Conservation (phyloP, 1,140 invertebrate genomes). For the Notospermus geniculatus region DNA sequence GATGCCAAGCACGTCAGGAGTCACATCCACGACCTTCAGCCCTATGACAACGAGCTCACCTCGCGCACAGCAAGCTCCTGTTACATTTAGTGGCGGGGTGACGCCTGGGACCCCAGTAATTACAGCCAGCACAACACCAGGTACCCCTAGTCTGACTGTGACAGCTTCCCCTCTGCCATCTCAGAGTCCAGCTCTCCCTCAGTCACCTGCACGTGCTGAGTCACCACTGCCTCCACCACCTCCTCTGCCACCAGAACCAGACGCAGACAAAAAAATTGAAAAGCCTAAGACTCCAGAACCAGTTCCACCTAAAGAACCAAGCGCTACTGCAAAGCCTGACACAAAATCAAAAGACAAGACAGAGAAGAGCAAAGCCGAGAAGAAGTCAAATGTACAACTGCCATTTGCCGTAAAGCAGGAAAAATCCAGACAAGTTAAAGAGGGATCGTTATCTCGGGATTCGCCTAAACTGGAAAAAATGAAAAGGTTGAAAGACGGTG, state of each 20-base stretch:
- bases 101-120: not conserved
- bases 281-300: conserved; percentile 5
- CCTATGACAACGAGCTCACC: conserved; percentile 2
- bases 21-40: not conserved
- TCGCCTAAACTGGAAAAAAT: no score
- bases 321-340: not conserved
- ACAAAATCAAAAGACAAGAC: conserved; percentile 11
- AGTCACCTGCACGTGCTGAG: not conserved
- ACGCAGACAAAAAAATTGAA: conserved; percentile 17
- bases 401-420: no score
- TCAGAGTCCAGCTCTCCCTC: conserved; percentile 7
- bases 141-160: not conserved
- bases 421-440: no score
- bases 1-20: conserved; percentile 1
- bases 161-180: conserved; percentile 16
- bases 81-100: not conserved
- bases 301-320: conserved; percentile 23
- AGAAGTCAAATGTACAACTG: not conserved
- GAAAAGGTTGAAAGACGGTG: no score
- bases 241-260: conserved; percentile 15
- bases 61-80: no score
- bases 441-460: no score
- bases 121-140: conserved; percentile 4
- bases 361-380: not conserved
- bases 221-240: conserved; percentile 9